Percentiles rank a stretch among this genome's conserved stretches.
Conservation (phyloP, 2,113 vertebrate genomes). For the Eulacestoma nigropectus region DNA sequence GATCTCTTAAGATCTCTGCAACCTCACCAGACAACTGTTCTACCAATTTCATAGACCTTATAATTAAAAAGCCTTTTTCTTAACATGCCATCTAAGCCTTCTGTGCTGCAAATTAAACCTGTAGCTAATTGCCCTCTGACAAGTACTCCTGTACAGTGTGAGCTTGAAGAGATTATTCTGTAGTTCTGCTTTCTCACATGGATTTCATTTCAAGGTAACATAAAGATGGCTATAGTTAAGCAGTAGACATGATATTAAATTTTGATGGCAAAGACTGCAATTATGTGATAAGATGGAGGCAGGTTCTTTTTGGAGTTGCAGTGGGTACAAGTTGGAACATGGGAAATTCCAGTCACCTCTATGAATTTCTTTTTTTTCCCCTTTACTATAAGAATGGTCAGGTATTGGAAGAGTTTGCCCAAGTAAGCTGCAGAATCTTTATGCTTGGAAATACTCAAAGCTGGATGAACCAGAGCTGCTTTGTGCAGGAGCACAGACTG, state of each 20-base stretch:
- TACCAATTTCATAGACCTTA: neutral
- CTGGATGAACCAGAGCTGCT: neutral
- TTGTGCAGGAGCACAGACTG: neutral
- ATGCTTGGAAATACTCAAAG: neutral
- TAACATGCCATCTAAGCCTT: neutral
- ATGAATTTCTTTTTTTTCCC: rapidly evolving
- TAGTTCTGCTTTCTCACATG: neutral
- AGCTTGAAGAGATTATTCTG: neutral
- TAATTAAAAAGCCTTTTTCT: conserved; percentile 23
- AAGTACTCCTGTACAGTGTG: neutral
- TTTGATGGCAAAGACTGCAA: neutral
- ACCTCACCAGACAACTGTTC: conserved; percentile 13
- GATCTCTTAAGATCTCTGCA: conserved; percentile 20
- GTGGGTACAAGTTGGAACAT: neutral
- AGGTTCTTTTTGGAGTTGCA: neutral
- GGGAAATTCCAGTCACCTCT: neutral
- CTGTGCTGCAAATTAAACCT: neutral
- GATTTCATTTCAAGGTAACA: conserved; percentile 3
- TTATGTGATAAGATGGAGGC: conserved; percentile 26
- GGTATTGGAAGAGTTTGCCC: neutral
- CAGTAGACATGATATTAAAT: neutral
- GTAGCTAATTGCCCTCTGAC: neutral
- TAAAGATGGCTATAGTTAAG: neutral
- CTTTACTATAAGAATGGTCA: neutral
- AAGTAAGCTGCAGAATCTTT: neutral